Evolutionary conservation across 2,888 invertebrate genomes (phyloP), one percentile per base, ranked within the genome.

Genomic region (Pseudococcus viburni): DNA sequence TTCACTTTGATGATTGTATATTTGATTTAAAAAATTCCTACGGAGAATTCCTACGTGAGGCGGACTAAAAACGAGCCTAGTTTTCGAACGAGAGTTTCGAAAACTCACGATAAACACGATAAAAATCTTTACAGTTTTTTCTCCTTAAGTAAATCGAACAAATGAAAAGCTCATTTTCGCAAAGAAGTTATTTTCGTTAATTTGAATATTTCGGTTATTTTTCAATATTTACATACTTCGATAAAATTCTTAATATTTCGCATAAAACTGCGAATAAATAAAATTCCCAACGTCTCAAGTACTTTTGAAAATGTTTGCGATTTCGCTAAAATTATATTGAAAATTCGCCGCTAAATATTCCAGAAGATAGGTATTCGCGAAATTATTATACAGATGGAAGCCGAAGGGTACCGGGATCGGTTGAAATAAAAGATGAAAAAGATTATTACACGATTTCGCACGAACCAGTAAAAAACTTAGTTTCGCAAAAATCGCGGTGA

Each of bases 161-260:
- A 42, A 42, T 42, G 42, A 42, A 42, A 42, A 17, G 33, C 42
- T 80, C 80, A 42, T 83, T 83, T 55, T 55, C n/a, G 4, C 5
- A 55, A 55, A 51, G 17, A 55, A 55, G 55, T n/a, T 55, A 55
- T 55, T 55, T 55, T n/a, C n/a, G 55, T 55, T 55, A 55, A 64
- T 64, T 64, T 64, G 64, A 64, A 64, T 64, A 64, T 64, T 64
- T 64, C 19, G 22, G 22, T 64, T 64, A 64, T 64, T 64, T 64
- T 64, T 64, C 64, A 22, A 12, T 64, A 64, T 64, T 22, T 9
- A 64, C 22, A 12, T 22, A 42, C 42, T 42, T 42, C 0, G 22
- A 22, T 64, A 11, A 64, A 8, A 64, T 22, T 64, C 22, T 19
- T 19, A 19, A 22, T 59, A 22, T 64, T 22, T 64, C n/a, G 12